These are phyloP conservation scores for Sphaeramia orbicularis DNA, from an alignment of 2,797 vertebrate species.

Conservation along the genomic window DNA sequence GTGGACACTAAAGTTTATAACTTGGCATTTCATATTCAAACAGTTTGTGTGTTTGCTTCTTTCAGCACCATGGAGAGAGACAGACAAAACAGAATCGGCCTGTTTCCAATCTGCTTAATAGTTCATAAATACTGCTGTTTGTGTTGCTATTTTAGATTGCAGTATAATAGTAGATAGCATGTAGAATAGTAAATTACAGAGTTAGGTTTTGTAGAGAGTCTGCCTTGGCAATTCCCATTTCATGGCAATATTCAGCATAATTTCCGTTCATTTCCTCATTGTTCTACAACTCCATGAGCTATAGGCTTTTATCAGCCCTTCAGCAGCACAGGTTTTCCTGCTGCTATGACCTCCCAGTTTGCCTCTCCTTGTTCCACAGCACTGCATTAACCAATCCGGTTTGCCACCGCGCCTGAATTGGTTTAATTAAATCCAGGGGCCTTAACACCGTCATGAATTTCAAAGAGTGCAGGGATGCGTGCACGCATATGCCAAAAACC, in stretches of 20 bases:
- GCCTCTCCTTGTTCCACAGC: constrained; percentile 69
- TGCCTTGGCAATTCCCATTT: constrained; percentile 23
- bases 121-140: too few relatives aligned
- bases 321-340: constrained; percentile 58
- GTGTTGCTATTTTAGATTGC: too few relatives aligned
- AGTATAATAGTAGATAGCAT: too few relatives aligned
- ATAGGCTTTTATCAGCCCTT: constrained; percentile 58
- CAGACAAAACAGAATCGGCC: too few relatives aligned
- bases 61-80: too few relatives aligned
- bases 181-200: not conserved
- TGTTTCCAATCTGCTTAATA: too few relatives aligned
- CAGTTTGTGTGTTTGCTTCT: too few relatives aligned
- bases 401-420: constrained; percentile 73
- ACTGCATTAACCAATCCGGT: constrained; percentile 70
- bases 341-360: constrained; percentile 65
- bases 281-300: constrained; percentile 38
- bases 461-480: constrained; percentile 71
- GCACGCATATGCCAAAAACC: constrained; percentile 58
- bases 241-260: constrained; percentile 11
- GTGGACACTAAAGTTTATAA: too few relatives aligned
- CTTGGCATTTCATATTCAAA: too few relatives aligned
- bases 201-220: constrained; percentile 28
- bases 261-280: constrained; percentile 47
- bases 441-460: constrained; percentile 79
- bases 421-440: constrained; percentile 83